Conservation (phyloP, 2,888 invertebrate genomes). For the Sinotaia quadrata region DNA sequence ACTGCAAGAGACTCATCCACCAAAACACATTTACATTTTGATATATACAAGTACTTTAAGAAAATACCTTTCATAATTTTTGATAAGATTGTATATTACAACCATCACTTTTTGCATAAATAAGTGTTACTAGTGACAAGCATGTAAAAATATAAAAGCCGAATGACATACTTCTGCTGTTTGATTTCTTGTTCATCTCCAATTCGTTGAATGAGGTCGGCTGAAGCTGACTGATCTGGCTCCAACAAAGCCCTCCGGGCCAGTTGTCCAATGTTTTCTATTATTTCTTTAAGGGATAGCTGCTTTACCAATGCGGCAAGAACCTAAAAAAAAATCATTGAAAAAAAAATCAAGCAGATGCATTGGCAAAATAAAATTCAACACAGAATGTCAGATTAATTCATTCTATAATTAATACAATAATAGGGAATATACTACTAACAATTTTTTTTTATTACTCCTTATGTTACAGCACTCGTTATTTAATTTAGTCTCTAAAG, state of each 20-base stretch:
- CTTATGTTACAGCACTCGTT: constrained; percentile 57
- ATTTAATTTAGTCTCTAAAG: too few species aligned
- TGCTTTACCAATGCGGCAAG: constrained; percentile 69
- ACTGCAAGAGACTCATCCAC: too few species aligned
- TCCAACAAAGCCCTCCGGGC: constrained; percentile 61
- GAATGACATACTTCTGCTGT: constrained; percentile 41
- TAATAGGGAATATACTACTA: background rate
- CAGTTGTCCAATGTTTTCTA: constrained; percentile 68
- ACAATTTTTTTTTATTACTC: background rate
- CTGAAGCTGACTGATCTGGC: constrained; percentile 39
- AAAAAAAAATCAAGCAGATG: constrained; percentile 2
- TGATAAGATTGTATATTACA: too few species aligned
- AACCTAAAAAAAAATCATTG: constrained; percentile 47
- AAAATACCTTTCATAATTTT: too few species aligned
- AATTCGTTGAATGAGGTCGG: constrained; percentile 49
- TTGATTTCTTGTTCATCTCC: constrained; percentile 42
- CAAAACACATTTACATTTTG: too few species aligned
- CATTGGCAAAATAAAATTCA: too few species aligned
- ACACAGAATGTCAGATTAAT: too few species aligned
- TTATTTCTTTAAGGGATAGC: constrained; percentile 68
- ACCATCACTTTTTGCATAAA: background rate
- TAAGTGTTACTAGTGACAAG: background rate
- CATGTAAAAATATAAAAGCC: background rate
- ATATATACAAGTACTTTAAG: too few species aligned
- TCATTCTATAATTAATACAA: too few species aligned